Evolutionary conservation across 2,797 vertebrate genomes (phyloP), one percentile per base, ranked within the genome.

Genomic region (Atherinosoma microstoma): DNA sequence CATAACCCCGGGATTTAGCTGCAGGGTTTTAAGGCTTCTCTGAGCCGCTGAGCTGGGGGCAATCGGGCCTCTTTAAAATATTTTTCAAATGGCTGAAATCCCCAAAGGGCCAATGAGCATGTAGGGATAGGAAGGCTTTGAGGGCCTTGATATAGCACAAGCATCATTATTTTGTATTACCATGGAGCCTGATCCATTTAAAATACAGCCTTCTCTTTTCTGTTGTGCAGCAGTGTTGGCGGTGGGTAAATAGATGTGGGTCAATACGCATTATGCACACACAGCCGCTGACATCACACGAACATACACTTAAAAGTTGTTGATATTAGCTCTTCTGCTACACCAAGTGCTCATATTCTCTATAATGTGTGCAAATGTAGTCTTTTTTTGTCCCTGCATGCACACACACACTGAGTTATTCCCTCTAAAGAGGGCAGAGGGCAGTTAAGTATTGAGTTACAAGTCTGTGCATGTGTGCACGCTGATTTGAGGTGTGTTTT

Each of bases 1-100:
- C 93, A 92, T 94, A 95, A 95, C 94, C 94, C 89, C 79, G 24
- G 91, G 91, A 90, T 94, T 94, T 93, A 93, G 89, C 89, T 84
- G 86, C 89, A 90, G 90, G 90, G 91, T 83, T 94, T 94, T 92
- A 93, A 91, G 93, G 90, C 87, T 85, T 88, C 86, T 87, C 89
- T 92, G 92, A 93, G 93, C 90, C 85, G 82, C 86, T 90, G 90
- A 92, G 91, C 90, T 90, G 80, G 88, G 86, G 89, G 87, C 91
- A 92, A 90, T 91, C 76, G 78, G 89, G 89, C 88, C 89, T 93
- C 90, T 93, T 93, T 90, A 92, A 92, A 93, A 93, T 89, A 92
- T 93, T 90, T 56, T 91, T 90, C 80, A 90, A 91, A 92, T 88
- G 88, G 80, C 86, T 89, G 67, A 93, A 93, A 92, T 91, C 89